Evolutionary conservation across 2,888 invertebrate genomes (phyloP).

Genomic region (Drosophila infuscata): DNA sequence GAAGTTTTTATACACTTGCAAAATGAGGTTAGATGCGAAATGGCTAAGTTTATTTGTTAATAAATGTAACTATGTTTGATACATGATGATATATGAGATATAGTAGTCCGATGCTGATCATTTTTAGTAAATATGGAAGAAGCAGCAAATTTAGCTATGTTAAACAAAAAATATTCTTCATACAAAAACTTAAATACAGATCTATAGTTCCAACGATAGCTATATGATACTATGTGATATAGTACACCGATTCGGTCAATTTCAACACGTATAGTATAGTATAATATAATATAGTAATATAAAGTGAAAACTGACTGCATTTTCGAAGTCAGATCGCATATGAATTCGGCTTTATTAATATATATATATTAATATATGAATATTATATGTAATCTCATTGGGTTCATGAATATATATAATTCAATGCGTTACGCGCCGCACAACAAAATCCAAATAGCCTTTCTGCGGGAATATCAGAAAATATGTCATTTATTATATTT

Average conservation of each 20-base stretch:
- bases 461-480: constrained; percentile 1
- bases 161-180: not conserved
- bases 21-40: not conserved
- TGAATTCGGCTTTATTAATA: not conserved
- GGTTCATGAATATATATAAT: not conserved
- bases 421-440: not conserved
- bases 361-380: not conserved
- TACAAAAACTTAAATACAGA: not conserved
- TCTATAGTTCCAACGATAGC: not conserved
- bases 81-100: not conserved
- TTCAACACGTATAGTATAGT: too few relatives aligned
- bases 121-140: not conserved
- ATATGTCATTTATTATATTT: constrained; percentile 75
- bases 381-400: not conserved
- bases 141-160: not conserved
- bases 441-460: not conserved
- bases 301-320: not conserved
- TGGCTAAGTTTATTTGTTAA: not conserved
- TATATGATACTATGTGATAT: not conserved
- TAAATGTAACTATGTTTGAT: not conserved
- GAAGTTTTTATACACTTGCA: not conserved
- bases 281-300: too few relatives aligned
- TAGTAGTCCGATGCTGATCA: not conserved
- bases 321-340: not conserved
- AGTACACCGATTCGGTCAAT: too few relatives aligned